These are phyloP conservation scores for Ruditapes philippinarum DNA, from an alignment of 1,140 invertebrate species.

Conservation along the genomic window DNA sequence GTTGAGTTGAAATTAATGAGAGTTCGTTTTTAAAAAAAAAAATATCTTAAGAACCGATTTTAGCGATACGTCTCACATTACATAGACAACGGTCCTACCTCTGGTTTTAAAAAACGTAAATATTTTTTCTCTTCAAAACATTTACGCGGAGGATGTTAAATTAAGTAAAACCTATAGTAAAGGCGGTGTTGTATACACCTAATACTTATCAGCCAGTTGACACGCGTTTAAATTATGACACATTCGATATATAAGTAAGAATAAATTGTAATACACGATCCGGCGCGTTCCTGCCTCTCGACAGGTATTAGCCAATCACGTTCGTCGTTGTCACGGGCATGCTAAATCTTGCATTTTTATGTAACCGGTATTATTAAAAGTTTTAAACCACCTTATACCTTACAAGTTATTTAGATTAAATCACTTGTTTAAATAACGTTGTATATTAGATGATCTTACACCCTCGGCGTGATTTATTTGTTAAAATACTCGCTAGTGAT, in stretches of 20 bases:
- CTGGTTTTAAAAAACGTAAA: background rate
- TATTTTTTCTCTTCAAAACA: conserved; percentile 16
- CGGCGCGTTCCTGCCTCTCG: background rate
- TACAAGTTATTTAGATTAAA: no score
- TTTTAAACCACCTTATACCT: no score
- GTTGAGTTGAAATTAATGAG: conserved; percentile 13
- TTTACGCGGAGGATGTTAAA: background rate
- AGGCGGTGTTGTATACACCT: background rate
- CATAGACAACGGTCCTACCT: background rate
- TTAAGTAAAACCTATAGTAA: background rate
- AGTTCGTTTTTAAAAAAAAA: no score
- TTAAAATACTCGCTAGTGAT: no score
- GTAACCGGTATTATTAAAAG: no score
- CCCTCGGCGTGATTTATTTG: no score
- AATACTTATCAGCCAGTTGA: background rate
- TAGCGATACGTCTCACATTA: conserved; percentile 5
- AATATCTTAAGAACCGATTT: background rate
- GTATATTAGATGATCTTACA: no score
- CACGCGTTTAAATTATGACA: background rate
- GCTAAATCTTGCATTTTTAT: background rate
- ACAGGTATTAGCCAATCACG: background rate
- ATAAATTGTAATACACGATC: background rate
- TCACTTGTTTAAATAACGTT: no score
- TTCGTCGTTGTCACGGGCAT: background rate
- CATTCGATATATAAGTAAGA: conserved; percentile 2